Evolutionary conservation across 1,140 invertebrate genomes (phyloP).

Genomic region (Drosophila busckii): DNA sequence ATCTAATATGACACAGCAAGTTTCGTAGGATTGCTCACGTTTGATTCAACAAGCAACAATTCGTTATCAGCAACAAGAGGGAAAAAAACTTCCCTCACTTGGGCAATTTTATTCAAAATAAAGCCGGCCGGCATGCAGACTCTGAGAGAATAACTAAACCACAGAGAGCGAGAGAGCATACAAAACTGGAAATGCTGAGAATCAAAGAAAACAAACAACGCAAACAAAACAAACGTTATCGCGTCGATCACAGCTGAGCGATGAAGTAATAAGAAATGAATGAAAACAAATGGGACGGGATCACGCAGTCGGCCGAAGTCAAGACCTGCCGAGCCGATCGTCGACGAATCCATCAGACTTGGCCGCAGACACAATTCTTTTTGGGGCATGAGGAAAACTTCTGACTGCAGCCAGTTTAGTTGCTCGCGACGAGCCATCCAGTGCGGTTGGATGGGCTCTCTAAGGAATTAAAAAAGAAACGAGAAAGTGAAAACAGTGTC

Average conservation of each 20-base stretch:
- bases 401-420: slow-evolving; percentile 54
- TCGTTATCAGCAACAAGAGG: too few relatives aligned
- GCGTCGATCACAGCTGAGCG: slow-evolving; percentile 24
- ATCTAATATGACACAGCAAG: too few relatives aligned
- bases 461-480: slow-evolving; percentile 23
- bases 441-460: slow-evolving; percentile 77
- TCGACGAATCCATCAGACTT: slow-evolving; percentile 14
- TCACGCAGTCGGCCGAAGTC: slow-evolving; percentile 12
- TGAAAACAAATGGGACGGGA: slow-evolving; percentile 38
- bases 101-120: not conserved
- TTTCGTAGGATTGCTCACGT: too few relatives aligned
- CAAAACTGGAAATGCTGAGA: slow-evolving; percentile 16
- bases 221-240: slow-evolving; percentile 54
- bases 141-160: too few relatives aligned
- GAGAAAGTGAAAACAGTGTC: slow-evolving; percentile 32
- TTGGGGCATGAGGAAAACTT: slow-evolving; percentile 50
- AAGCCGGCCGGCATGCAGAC: slow-evolving; percentile 45
- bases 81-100: not conserved
- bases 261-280: slow-evolving; percentile 50
- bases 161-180: slow-evolving; percentile 9
- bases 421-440: slow-evolving; percentile 76
- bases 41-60: too few relatives aligned
- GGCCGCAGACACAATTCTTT: slow-evolving; percentile 15
- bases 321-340: slow-evolving; percentile 12
- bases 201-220: slow-evolving; percentile 40